Evolutionary conservation across 2,888 invertebrate genomes (phyloP).

Genomic region (Azorinus chamasolen): DNA sequence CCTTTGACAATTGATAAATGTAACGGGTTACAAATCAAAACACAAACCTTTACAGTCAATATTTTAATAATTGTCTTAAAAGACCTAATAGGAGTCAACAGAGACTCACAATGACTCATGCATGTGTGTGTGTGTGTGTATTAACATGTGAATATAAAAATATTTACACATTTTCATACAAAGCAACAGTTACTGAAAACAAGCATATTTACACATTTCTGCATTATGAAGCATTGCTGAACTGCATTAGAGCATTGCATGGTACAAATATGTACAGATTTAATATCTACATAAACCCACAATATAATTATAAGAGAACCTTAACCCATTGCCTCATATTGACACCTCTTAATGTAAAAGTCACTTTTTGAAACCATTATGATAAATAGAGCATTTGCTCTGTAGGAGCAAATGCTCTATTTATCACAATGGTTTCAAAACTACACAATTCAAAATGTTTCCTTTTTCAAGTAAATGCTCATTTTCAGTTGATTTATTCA

Average conservation of each 20-base stretch:
- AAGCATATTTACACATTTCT: neutral
- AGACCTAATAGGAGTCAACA: slow-evolving; percentile 16
- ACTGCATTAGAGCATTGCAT: neutral
- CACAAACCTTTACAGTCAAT: neutral
- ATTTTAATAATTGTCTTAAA: slow-evolving; percentile 9
- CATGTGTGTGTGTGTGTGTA: slow-evolving; percentile 13
- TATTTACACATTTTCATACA: slow-evolving; percentile 13
- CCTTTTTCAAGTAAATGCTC: too few species aligned
- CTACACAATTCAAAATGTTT: too few species aligned
- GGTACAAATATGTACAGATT: too few species aligned
- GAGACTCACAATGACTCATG: slow-evolving; percentile 15
- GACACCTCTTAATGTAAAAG: too few species aligned
- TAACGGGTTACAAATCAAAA: neutral
- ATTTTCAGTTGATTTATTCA: too few species aligned
- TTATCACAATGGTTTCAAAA: too few species aligned
- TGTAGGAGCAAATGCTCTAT: too few species aligned
- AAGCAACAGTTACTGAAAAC: neutral
- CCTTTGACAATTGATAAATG: neutral
- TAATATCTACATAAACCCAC: too few species aligned
- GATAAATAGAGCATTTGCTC: too few species aligned
- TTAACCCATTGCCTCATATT: too few species aligned
- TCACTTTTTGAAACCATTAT: too few species aligned
- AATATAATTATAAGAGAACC: too few species aligned
- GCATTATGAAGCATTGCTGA: neutral
- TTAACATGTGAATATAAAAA: slow-evolving; percentile 21